Evolutionary conservation across 2,113 vertebrate species (phyloP).

Genomic region (Orycteropus afer): DNA sequence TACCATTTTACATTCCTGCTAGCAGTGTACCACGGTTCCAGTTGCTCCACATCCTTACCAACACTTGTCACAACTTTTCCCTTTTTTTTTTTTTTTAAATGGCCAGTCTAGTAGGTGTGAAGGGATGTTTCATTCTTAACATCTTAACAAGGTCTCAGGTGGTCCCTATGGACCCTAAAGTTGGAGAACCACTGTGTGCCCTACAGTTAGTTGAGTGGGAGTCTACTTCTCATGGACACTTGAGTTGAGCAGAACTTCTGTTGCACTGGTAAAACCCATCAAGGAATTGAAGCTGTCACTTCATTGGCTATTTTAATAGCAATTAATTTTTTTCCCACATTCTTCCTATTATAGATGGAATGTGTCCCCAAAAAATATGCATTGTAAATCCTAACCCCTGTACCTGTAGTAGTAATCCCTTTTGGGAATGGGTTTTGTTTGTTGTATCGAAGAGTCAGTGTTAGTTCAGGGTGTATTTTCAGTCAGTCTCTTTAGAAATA

Average conservation of each 20-base stretch:
- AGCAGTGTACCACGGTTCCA: neutral
- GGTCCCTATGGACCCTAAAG: neutral
- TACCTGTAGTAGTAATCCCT: neutral
- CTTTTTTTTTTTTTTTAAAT: neutral
- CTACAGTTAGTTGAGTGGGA: neutral
- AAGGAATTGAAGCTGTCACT: neutral
- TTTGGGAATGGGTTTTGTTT: neutral
- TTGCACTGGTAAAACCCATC: neutral
- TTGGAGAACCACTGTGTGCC: neutral
- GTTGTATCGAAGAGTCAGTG: neutral
- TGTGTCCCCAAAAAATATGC: too few species aligned
- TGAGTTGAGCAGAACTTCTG: neutral
- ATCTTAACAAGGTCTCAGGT: neutral
- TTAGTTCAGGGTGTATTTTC: neutral
- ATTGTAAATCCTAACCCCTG: too few species aligned
- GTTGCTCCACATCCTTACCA: neutral
- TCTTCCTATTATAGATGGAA: neutral
- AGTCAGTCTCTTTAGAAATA: neutral
- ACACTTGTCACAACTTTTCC: neutral
- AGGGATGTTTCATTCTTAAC: neutral
- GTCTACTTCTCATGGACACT: neutral
- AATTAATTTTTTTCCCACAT: neutral
- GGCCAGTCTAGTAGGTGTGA: too few species aligned
- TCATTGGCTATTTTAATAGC: neutral
- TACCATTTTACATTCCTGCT: too few species aligned